Evolutionary conservation across 2,797 vertebrate species (phyloP), one percentile per base, ranked within the genome.

Genomic region (Anas flavirostris): DNA sequence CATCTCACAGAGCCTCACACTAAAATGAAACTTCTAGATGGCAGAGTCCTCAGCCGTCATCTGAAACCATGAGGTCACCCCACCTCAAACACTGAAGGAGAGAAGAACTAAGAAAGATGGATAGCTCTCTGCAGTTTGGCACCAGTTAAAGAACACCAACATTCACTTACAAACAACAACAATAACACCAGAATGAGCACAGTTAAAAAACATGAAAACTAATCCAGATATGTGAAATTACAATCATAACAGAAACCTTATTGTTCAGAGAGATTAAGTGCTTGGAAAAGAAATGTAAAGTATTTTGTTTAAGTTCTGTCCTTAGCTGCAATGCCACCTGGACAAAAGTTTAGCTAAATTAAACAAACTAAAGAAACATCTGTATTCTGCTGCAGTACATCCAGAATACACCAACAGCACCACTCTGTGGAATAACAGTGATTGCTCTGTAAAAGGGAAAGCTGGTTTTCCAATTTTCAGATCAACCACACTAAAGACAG

Each of bases 381-480:
- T 79, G 29, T 33, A 70, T 12, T 66, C 63, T 37, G 21, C 16
- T 64, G 63, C 25, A 56, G 22, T 33, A 76, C 10, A 16, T 62
- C 18, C 69, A 94, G 29, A 72, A 84, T 39, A 76, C 4, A 4
- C n/a, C 93, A 94, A 95, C 82, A 97, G 95, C 96, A 94, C 96
- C 96, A 90, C 93, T 56, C 50, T 84, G 96, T 96, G 96, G 96
- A 83, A 79, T 86, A 86, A 87, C 2, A 6, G 43, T 16, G 59
- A 86, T 39, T 39, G 9, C 31, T 73, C 77, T 12, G 12, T 72
- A 92, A 69, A 88, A 8, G 23, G 28, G n/a, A 10, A 63, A 52
- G 1, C 13, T 62, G 17, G 29, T 33, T 86, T 78, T 39, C 69
- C 16, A 37, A 80, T 26, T 14, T 50, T 59, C 26, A 64, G 18